Conservation (phyloP, 2,113 vertebrate species). For the Sinocyclocheilus rhinocerous region DNA sequence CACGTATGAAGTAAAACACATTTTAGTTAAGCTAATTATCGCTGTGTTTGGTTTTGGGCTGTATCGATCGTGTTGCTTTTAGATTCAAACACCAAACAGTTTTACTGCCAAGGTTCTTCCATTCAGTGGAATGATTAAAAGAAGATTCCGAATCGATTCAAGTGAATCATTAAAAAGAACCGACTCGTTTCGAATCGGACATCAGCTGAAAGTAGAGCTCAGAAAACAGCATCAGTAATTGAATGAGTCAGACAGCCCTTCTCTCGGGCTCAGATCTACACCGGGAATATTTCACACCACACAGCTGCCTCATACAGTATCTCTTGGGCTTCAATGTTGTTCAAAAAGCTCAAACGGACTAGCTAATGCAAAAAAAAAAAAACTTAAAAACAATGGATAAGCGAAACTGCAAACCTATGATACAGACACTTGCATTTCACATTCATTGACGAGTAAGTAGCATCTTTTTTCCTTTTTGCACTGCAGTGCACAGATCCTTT, state of each 20-base stretch:
- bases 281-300: slow-evolving; percentile 24
- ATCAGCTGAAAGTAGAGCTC: slow-evolving; percentile 28
- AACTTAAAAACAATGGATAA: slow-evolving; percentile 3
- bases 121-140: neutral
- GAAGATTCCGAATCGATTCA: slow-evolving; percentile 1
- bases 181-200: neutral
- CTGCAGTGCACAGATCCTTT: neutral
- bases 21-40: neutral
- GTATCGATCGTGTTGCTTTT: neutral
- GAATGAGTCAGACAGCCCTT: slow-evolving; percentile 29
- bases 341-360: neutral
- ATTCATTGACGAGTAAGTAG: slow-evolving; percentile 4
- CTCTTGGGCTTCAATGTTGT: neutral
- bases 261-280: neutral
- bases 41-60: neutral
- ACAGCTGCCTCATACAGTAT: slow-evolving; percentile 8
- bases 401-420: neutral
- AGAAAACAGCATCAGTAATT: slow-evolving; percentile 42
- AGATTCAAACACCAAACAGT: neutral
- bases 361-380: neutral
- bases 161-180: neutral
- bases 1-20: neutral
- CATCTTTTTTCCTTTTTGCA: slow-evolving; percentile 24
- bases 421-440: slow-evolving; percentile 14
- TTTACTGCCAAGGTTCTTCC: neutral